phyloP scores from a whole-genome alignment of 2,888 invertebrate genomes.

The Drosophila demipolita region DNA sequence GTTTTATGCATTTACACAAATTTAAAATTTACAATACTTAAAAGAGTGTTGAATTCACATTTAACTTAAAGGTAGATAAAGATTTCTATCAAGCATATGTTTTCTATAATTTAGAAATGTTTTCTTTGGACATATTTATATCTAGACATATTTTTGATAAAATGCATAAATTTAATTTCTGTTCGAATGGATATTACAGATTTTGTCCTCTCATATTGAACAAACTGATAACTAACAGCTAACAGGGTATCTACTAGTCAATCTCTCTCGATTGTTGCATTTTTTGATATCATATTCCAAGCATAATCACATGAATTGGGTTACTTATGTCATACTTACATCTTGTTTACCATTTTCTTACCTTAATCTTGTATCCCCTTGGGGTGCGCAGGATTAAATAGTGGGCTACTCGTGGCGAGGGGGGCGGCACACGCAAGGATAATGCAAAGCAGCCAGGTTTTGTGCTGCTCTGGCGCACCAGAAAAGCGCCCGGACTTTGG shows the following conservation, averaged over 20 bases:
- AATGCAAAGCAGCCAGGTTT: constrained; percentile 97
- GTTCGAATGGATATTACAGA: too few relatives aligned
- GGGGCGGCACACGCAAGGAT: constrained; percentile 95
- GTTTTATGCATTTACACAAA: neutral
- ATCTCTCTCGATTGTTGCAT: too few relatives aligned
- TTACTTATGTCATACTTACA: neutral
- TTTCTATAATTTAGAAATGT: neutral
- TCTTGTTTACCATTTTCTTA: constrained; percentile 78
- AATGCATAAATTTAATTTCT: too few relatives aligned
- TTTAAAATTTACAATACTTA: neutral
- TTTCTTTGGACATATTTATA: neutral
- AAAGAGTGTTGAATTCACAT: neutral
- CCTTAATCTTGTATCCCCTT: constrained; percentile 97
- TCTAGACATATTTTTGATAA: too few relatives aligned
- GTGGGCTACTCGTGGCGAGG: constrained; percentile 93
- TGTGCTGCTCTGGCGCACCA: constrained; percentile 97
- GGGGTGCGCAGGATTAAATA: constrained; percentile 95
- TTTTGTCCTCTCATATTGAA: too few relatives aligned
- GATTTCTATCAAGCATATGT: neutral
- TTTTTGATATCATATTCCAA: too few relatives aligned
- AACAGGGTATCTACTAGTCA: neutral
- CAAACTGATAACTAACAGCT: neutral
- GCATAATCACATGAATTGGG: neutral
- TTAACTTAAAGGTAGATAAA: neutral
- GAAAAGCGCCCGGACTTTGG: constrained; percentile 97